Percentiles rank a stretch among this genome's conserved stretches.
Evolutionary conservation across 2,797 vertebrate genomes (phyloP).

Genomic region (Xyrichtys novacula): DNA sequence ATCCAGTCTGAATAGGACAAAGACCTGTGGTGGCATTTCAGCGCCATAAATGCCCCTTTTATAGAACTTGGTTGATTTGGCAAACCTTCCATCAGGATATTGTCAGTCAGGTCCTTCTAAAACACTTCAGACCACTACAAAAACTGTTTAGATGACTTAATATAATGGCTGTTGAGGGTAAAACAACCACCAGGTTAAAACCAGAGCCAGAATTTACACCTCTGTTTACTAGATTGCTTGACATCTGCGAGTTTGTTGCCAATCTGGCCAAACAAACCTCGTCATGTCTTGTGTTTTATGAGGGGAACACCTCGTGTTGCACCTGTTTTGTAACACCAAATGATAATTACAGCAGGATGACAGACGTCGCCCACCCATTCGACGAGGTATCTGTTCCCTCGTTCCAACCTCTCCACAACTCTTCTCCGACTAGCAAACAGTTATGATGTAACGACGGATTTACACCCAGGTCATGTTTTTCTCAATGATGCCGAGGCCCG

Average conservation of each 20-base stretch:
- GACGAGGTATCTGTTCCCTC: neutral
- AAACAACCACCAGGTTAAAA: neutral
- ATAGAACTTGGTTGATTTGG: no score
- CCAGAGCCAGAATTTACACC: neutral
- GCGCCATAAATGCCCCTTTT: no score
- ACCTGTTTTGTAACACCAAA: constrained; percentile 26
- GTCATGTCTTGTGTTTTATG: constrained; percentile 3
- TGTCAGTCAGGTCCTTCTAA: no score
- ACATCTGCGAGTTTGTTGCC: neutral
- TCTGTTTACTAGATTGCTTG: no score
- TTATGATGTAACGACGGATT: constrained; percentile 55
- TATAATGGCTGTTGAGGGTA: neutral
- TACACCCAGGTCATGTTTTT: constrained; percentile 36
- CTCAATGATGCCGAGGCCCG: constrained; percentile 7
- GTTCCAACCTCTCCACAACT: neutral
- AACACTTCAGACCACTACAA: no score
- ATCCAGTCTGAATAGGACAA: no score
- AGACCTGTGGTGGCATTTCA: no score
- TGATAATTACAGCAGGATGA: constrained; percentile 19
- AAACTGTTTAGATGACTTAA: neutral
- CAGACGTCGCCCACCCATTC: constrained; percentile 11
- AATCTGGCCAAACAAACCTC: neutral
- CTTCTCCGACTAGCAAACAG: neutral
- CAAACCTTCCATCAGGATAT: no score
- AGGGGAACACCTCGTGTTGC: neutral